Evolutionary conservation across 1,140 invertebrate genomes (phyloP), one percentile per base, ranked within the genome.

Genomic region (Bombus sylvicola): DNA sequence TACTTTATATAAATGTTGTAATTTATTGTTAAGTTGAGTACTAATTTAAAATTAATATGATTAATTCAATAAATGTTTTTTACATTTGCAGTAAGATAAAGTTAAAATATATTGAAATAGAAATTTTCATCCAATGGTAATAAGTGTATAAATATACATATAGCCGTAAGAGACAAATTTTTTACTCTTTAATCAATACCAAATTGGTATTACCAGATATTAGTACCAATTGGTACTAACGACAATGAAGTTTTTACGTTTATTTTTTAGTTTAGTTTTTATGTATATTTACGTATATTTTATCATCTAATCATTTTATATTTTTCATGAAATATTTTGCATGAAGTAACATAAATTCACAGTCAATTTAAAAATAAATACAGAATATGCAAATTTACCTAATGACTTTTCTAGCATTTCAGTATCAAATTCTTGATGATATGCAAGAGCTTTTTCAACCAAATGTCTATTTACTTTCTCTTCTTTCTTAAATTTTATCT

Each of bases 401-500:
- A 96, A 90, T 85, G 96, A 94, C 84, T 95, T 91, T 84, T 96
- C 93, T 75, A 96, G 90, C 53, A 93, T 91, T 85, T 95, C 94
- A 12, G 95, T 94, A 92, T 96, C 94, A 92, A 96, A 96, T 86
- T 96, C 95, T 85, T 95, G 93, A 71, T 92, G 91, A 91, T 94
- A 95, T 25, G 91, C 92, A 22, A 97, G 89, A 18, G 96, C 96
- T 87, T 96, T 96, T 87, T 97, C 96, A 15, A 97, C 92, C 12
- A 97, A 91, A 25, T 89, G 74, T 66, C 93, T 90, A 92, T 97
- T 96, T 2, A 94, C 92, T 91, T 94, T 96, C 86, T 97, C 97
- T 93, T 97, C 97, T 83, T 96, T 96, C 89, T 97, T 97, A 91
- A 96, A 97, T 91, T 97, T 98, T 22, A 97, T 94, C 94, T 99